phyloP scores from a whole-genome alignment of 1,140 invertebrate genomes.

The Anthonomus grandis region DNA sequence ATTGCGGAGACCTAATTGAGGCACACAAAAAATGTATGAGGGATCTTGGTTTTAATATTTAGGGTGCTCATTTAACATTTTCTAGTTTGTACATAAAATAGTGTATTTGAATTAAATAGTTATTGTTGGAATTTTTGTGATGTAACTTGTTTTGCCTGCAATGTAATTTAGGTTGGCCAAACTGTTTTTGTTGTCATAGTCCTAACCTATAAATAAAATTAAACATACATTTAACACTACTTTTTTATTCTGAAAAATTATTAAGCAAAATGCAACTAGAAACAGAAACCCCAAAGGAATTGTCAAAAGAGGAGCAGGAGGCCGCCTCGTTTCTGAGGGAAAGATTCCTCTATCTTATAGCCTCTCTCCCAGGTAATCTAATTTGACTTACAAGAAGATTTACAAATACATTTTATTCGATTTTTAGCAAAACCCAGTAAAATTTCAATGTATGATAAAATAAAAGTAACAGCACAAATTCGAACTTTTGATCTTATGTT shows the following conservation, averaged over 20 bases:
- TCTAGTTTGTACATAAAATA: background rate
- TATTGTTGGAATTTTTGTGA: background rate
- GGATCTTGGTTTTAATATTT: slow-evolving; percentile 92
- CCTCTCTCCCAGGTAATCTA: slow-evolving; percentile 35
- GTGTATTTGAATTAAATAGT: too few species aligned
- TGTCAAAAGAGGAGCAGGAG: slow-evolving; percentile 25
- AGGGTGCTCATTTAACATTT: slow-evolving; percentile 37
- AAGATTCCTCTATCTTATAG: slow-evolving; percentile 36
- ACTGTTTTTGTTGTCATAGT: too few species aligned
- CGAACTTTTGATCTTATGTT: slow-evolving; percentile 38
- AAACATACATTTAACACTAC: background rate
- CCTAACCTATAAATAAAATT: slow-evolving; percentile 17
- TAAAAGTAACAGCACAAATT: slow-evolving; percentile 30
- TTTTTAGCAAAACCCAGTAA: slow-evolving; percentile 29
- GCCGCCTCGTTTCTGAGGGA: slow-evolving; percentile 37
- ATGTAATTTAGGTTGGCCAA: too few species aligned
- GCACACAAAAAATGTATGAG: slow-evolving; percentile 97
- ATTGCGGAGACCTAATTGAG: slow-evolving; percentile 87
- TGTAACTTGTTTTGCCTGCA: slow-evolving; percentile 16
- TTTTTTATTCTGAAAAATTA: slow-evolving; percentile 6
- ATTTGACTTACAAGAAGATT: too few species aligned
- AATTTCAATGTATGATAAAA: slow-evolving; percentile 37
- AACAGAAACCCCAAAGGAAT: background rate
- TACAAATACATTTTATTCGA: too few species aligned
- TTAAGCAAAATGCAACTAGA: slow-evolving; percentile 3